Base-by-base conservation (phyloP, 2,113 vertebrate species). In the Chlamydotis undulata region DNA sequence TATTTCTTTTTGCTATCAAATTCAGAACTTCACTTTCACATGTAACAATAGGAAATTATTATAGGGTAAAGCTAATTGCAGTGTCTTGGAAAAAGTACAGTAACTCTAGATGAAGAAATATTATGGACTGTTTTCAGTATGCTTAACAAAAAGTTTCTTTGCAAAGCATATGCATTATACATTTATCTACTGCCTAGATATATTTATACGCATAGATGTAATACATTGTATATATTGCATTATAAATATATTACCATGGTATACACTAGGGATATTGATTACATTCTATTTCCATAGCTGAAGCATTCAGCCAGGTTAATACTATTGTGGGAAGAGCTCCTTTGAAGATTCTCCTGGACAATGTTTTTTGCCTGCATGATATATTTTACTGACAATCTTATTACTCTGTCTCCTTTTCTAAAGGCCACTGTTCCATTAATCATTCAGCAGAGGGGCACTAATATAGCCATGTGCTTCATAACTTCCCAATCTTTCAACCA, bases 1-100 rank as follows among this genome's bases (percentile, higher is more conserved):
- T 79, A 33, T 47, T 69, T 96, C 53, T 94, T 74, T 92, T 93
- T 93, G 9, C 29, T 95, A 50, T 87, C 79, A 61, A 76, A 96
- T 86, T 78, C 78, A 85, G 63, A 75, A 82, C 4, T 76, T 83
- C 17, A 80, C 14, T 10, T 89, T 97, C 26, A 10, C 87, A 53
- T 87, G 52, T 80, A 79, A 89, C 19, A 90, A 65, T 76, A 83
- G 50, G 47, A 77, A 94, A 92, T 88, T 3, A 87, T 79, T 74
- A 56, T 25, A 88, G 31, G 29, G 49, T 56, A 68, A 57, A 94
- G 26, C 70, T 93, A 29, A 29, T 59, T 61, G 5, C 17, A 85
- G 14, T 63, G 43, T 39, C 81, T 91, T 57, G 25, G 79, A 86
- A 69, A 93, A 96, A 89, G 50, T 78, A 68, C 92, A 95, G 56